A percentile compares a stretch with the other conserved stretches of the same genome.
phyloP scores from a whole-genome alignment of 2,797 vertebrate species.

The Acrossocheilus wenchowensis region DNA sequence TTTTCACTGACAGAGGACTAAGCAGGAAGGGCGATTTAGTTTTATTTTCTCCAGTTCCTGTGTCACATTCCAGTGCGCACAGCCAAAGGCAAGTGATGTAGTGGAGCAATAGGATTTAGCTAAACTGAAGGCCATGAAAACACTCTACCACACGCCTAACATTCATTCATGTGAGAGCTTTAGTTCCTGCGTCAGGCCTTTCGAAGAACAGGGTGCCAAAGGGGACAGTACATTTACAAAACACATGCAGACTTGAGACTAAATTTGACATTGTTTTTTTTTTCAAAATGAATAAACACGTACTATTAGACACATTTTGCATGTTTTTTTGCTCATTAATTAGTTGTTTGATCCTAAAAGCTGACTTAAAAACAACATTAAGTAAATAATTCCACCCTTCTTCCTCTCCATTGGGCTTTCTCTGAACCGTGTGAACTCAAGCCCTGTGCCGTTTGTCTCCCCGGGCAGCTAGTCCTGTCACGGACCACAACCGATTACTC shows the following conservation, averaged over 20 bases:
- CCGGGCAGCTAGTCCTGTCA: slow-evolving; percentile 63
- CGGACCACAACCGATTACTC: slow-evolving; percentile 72
- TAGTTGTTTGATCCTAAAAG: background rate
- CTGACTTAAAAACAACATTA: slow-evolving; percentile 3
- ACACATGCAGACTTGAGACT: slow-evolving; percentile 9
- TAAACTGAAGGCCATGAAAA: slow-evolving; percentile 51
- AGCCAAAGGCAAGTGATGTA: slow-evolving; percentile 51
- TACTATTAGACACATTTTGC: background rate
- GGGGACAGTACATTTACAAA: background rate
- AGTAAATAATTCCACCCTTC: background rate
- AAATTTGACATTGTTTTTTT: slow-evolving; percentile 28
- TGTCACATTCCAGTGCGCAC: slow-evolving; percentile 58
- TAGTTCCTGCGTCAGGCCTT: slow-evolving; percentile 29
- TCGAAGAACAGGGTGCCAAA: background rate
- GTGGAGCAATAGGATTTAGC: slow-evolving; percentile 51
- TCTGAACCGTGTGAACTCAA: slow-evolving; percentile 37
- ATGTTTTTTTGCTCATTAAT: background rate
- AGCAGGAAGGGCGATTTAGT: slow-evolving; percentile 50
- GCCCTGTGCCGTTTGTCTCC: slow-evolving; percentile 63
- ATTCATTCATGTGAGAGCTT: slow-evolving; percentile 30
- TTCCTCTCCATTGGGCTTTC: background rate
- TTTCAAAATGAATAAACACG: background rate
- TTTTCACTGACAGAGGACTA: slow-evolving; percentile 42
- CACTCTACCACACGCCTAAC: slow-evolving; percentile 16
- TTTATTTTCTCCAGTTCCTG: slow-evolving; percentile 52